Percentiles rank a stretch among this genome's conserved stretches.
phyloP scores from a whole-genome alignment of 2,797 vertebrate species.

The Schizothorax lantsangensis region DNA sequence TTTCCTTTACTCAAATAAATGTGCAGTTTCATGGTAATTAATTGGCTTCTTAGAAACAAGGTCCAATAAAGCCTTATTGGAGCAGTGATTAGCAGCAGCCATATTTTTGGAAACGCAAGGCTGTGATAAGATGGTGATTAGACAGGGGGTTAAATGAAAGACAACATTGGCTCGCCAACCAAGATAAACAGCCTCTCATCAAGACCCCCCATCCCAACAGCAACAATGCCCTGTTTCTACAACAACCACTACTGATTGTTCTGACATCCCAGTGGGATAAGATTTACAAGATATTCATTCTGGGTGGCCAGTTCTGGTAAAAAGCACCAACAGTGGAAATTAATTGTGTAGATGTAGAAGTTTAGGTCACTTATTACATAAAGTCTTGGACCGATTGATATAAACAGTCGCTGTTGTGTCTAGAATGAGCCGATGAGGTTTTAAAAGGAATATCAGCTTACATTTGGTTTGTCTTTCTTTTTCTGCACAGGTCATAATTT shows the following conservation, averaged over 20 bases:
- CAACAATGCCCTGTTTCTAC: constrained; percentile 26
- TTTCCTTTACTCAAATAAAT: neutral
- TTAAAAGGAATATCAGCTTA: neutral
- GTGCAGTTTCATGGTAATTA: neutral
- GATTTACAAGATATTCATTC: constrained; percentile 38
- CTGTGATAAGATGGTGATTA: constrained; percentile 34
- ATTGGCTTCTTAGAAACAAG: neutral
- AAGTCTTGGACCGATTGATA: neutral
- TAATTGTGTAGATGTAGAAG: neutral
- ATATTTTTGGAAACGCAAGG: constrained; percentile 7
- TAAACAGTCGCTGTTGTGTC: neutral
- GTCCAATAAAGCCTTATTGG: neutral
- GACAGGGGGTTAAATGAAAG: neutral
- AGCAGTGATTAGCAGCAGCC: neutral
- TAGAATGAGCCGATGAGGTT: neutral
- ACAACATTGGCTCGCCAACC: constrained; percentile 38
- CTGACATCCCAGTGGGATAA: constrained; percentile 12
- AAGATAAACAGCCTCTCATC: constrained; percentile 54
- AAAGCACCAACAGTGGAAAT: neutral
- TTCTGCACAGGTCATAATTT: neutral
- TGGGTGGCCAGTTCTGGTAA: constrained; percentile 26
- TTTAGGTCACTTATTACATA: constrained; percentile 10
- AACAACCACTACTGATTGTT: constrained; percentile 43
- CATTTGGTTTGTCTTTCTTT: neutral
- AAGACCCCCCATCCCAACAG: neutral